Percentiles rank a stretch among this genome's conserved stretches.
Conservation (phyloP, 2,797 vertebrate species). For the Sarcoramphus papa region DNA sequence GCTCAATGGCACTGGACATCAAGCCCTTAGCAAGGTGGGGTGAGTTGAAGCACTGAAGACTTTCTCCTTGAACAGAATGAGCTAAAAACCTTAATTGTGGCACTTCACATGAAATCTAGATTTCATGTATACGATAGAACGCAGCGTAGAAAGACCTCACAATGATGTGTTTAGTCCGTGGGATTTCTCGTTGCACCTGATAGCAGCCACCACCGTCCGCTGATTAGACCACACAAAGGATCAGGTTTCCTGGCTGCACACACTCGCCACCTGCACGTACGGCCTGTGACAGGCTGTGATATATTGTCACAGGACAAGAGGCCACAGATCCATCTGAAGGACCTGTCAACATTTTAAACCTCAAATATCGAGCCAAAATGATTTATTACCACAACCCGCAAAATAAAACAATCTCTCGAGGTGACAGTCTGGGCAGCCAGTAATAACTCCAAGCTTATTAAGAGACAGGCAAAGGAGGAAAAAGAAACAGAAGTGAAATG, state of each 20-base stretch:
- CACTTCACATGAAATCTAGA: background rate
- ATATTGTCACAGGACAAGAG: background rate
- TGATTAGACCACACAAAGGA: background rate
- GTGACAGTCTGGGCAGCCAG: background rate
- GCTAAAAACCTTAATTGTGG: background rate
- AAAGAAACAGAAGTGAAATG: background rate
- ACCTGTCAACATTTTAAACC: background rate
- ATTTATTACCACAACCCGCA: background rate
- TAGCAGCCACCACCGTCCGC: rapidly evolving
- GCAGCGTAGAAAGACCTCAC: background rate
- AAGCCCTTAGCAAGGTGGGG: background rate
- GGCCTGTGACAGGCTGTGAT: background rate
- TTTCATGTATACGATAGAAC: background rate
- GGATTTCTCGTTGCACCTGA: background rate
- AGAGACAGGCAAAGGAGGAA: background rate
- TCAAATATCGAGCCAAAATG: background rate
- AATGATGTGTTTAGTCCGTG: background rate
- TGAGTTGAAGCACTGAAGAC: background rate
- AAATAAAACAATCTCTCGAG: background rate
- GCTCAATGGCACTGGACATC: background rate
- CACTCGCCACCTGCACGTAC: background rate
- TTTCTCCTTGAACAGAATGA: background rate
- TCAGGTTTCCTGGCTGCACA: background rate
- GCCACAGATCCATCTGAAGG: background rate
- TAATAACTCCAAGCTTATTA: background rate